These are phyloP conservation scores for Xyrichtys novacula DNA, from an alignment of 2,797 vertebrate genomes.

Conservation along the genomic window DNA sequence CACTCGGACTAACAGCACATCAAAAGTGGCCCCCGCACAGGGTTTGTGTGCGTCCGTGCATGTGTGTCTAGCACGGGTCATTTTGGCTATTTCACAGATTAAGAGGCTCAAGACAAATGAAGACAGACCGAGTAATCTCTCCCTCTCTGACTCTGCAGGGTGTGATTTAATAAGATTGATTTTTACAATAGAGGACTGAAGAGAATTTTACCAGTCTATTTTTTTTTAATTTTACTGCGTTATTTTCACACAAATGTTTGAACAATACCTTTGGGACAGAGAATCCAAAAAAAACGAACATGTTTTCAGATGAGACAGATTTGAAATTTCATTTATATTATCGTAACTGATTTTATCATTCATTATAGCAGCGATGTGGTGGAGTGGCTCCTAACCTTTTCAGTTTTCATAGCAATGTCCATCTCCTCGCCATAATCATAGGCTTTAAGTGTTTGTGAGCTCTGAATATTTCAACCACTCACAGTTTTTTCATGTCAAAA, in stretches of 20 bases:
- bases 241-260: slow-evolving; percentile 10
- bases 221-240: slow-evolving; percentile 18
- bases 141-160: slow-evolving; percentile 39
- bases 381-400: slow-evolving; percentile 4
- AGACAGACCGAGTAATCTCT: slow-evolving; percentile 46
- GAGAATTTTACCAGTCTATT: slow-evolving; percentile 42
- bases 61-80: slow-evolving; percentile 50
- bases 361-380: slow-evolving; percentile 13
- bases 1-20: slow-evolving; percentile 64
- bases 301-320: slow-evolving; percentile 7
- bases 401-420: slow-evolving; percentile 3
- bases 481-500: slow-evolving; percentile 34
- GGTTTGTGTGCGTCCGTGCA: slow-evolving; percentile 33
- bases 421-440: slow-evolving; percentile 24
- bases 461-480: too few relatives aligned
- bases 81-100: slow-evolving; percentile 44
- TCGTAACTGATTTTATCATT: slow-evolving; percentile 18
- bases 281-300: background rate
- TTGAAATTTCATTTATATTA: background rate
- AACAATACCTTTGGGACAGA: slow-evolving; percentile 14
- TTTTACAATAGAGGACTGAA: slow-evolving; percentile 54
- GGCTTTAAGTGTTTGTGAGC: slow-evolving; percentile 28
- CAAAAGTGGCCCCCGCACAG: slow-evolving; percentile 59
- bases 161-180: slow-evolving; percentile 67
- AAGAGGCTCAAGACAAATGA: slow-evolving; percentile 67